Conservation (phyloP, 2,797 vertebrate species). For the Eidolon dupreanum region DNA sequence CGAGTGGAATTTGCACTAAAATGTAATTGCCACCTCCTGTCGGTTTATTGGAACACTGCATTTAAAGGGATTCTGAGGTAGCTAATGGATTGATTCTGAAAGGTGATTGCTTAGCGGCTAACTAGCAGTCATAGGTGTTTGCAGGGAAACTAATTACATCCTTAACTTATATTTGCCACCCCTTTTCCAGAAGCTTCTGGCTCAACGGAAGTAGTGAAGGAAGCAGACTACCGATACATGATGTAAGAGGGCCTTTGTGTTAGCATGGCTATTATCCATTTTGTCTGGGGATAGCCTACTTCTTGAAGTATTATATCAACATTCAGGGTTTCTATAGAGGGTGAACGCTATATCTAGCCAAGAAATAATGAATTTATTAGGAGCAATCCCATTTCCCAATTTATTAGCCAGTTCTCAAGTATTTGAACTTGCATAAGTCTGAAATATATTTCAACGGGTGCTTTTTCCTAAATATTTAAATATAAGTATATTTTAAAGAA, state of each 20-base stretch:
- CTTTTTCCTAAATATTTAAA: slow-evolving; percentile 38
- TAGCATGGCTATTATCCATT: neutral
- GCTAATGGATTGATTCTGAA: neutral
- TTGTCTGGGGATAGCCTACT: neutral
- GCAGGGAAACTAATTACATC: neutral
- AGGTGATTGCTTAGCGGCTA: neutral
- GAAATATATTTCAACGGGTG: slow-evolving; percentile 4
- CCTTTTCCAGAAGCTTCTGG: neutral
- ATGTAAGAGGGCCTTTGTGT: neutral
- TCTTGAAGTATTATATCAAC: neutral
- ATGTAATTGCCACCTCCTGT: neutral
- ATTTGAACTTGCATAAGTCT: neutral
- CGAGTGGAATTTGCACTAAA: neutral
- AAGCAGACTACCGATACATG: neutral
- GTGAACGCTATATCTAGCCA: neutral
- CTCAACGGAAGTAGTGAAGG: neutral
- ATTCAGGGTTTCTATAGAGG: neutral
- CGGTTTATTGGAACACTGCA: neutral
- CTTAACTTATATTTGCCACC: neutral
- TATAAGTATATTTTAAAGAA: slow-evolving; percentile 1
- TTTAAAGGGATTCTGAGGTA: neutral
- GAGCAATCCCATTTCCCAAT: neutral
- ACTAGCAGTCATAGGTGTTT: neutral
- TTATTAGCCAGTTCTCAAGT: neutral
- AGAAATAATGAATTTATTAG: neutral